Evolutionary conservation across 2,888 invertebrate genomes (phyloP).

Genomic region (Linyphia triangularis): DNA sequence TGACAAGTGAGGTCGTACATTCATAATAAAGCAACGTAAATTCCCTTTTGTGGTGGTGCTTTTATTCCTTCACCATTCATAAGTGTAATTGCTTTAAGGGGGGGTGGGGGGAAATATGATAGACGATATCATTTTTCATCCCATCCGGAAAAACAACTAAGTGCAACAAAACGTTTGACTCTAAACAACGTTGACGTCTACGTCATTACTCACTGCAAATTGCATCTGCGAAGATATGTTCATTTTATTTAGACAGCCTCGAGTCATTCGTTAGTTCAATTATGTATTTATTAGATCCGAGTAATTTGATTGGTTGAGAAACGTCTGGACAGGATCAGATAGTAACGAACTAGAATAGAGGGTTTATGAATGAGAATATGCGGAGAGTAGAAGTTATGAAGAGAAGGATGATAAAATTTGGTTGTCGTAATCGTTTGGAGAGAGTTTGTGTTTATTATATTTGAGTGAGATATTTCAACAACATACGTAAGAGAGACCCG

Average conservation of each 20-base stretch:
- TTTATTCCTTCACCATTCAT: too few species aligned
- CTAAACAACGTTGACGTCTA: not conserved
- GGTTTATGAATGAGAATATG: too few species aligned
- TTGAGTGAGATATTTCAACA: too few species aligned
- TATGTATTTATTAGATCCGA: conserved; percentile 55
- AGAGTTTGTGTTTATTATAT: too few species aligned
- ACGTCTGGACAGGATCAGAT: conserved; percentile 44
- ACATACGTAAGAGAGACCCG: too few species aligned
- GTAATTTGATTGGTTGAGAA: conserved; percentile 50
- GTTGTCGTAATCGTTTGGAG: too few species aligned
- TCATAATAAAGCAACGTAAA: too few species aligned
- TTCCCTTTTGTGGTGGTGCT: too few species aligned
- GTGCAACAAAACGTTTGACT: not conserved
- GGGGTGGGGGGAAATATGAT: not conserved
- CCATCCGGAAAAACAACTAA: not conserved
- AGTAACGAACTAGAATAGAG: not conserved
- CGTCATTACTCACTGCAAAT: conserved; percentile 32
- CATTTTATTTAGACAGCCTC: conserved; percentile 46
- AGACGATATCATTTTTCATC: conserved; percentile 3
- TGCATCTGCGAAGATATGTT: conserved; percentile 36
- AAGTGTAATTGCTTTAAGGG: too few species aligned
- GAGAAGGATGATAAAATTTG: not conserved
- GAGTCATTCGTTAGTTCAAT: conserved; percentile 50
- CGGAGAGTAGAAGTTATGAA: not conserved
- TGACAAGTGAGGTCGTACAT: too few species aligned